Conservation (phyloP, 2,113 vertebrate species). For the Lophius piscatorius region DNA sequence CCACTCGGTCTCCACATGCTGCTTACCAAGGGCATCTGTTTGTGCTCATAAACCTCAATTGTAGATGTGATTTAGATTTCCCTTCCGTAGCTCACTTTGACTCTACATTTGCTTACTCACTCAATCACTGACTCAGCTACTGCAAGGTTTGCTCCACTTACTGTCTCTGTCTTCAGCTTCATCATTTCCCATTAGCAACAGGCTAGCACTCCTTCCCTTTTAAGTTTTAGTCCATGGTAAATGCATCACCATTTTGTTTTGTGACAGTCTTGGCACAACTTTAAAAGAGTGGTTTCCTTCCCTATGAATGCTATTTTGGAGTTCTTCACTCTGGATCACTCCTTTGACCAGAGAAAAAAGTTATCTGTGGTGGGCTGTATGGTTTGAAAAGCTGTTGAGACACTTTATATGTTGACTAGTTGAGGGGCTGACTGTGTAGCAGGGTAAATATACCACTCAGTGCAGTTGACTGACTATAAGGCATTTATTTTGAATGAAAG, state of each 20-base stretch:
- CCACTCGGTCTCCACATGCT: constrained; percentile 17
- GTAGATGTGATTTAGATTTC: constrained; percentile 52
- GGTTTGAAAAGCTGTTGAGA: constrained; percentile 24
- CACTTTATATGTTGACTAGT: constrained; percentile 10
- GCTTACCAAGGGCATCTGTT: constrained; percentile 42
- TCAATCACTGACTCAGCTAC: constrained; percentile 18
- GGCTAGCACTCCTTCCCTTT: neutral
- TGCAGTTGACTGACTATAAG: constrained; percentile 17
- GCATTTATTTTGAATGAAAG: constrained; percentile 12
- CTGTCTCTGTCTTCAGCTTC: constrained; percentile 4
- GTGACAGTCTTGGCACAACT: constrained; percentile 83
- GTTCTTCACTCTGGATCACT: constrained; percentile 41
- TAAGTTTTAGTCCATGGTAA: constrained; percentile 33
- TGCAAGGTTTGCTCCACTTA: constrained; percentile 11
- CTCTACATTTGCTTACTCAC: constrained; percentile 5
- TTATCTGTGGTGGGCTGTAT: constrained; percentile 1
- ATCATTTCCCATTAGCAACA: constrained; percentile 19
- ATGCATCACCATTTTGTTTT: constrained; percentile 75
- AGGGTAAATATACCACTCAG: constrained; percentile 6
- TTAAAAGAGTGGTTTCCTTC: constrained; percentile 72
- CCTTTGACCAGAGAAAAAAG: constrained; percentile 30
- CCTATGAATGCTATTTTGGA: constrained; percentile 67
- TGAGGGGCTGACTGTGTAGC: constrained; percentile 15
- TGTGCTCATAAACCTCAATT: constrained; percentile 56
- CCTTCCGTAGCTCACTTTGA: constrained; percentile 40